Conservation (phyloP, 2,888 invertebrate species). For the Phrixothrix hirtus region DNA sequence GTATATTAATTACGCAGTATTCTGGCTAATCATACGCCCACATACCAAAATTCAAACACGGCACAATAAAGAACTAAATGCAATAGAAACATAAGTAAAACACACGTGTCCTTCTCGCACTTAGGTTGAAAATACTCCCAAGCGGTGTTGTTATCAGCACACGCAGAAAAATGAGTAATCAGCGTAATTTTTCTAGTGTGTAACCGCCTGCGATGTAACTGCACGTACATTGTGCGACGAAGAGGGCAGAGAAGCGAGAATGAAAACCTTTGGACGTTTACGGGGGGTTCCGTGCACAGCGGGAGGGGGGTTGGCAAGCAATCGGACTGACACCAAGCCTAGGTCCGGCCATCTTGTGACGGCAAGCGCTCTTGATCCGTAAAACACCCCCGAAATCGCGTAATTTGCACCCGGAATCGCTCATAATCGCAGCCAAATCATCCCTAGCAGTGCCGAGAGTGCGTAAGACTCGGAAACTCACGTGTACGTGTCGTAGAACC, state of each 20-base stretch:
- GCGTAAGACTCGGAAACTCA: constrained; percentile 46
- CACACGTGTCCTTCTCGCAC: constrained; percentile 20
- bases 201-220: constrained; percentile 55
- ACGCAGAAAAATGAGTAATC: constrained; percentile 54
- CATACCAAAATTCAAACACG: constrained; percentile 6
- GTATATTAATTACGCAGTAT: constrained; percentile 13
- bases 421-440: constrained; percentile 41
- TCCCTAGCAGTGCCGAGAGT: constrained; percentile 44
- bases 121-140: constrained; percentile 26
- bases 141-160: constrained; percentile 40
- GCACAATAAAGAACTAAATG: background rate
- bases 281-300: constrained; percentile 56
- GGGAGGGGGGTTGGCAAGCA: constrained; percentile 51
- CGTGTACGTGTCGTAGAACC: constrained; percentile 46
- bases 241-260: constrained; percentile 56
- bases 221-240: constrained; percentile 52
- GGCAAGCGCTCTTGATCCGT: constrained; percentile 53
- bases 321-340: constrained; percentile 57
- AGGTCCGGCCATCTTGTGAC: constrained; percentile 59
- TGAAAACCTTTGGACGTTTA: constrained; percentile 56
- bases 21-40: constrained; percentile 26
- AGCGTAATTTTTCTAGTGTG: constrained; percentile 54
- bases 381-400: constrained; percentile 51
- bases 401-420: constrained; percentile 39
- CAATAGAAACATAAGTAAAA: constrained; percentile 3